phyloP scores from a whole-genome alignment of 2,888 invertebrate genomes.

The Andrena flavipes region DNA sequence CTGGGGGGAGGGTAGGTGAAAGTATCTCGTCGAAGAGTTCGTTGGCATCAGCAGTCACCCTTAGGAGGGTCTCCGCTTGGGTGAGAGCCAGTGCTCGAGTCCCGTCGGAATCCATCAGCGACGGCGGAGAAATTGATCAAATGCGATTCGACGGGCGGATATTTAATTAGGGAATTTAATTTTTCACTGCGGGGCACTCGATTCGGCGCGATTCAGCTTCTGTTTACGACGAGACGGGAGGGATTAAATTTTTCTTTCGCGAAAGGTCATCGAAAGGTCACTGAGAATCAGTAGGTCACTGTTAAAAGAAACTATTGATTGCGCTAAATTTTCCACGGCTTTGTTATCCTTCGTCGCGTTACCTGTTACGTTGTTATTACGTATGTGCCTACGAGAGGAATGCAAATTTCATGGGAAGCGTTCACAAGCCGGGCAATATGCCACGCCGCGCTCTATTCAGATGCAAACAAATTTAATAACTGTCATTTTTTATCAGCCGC shows the following conservation, averaged over 20 bases:
- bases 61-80: constrained; percentile 29
- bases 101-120: constrained; percentile 23
- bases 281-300: too few species aligned
- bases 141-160: constrained; percentile 2
- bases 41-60: constrained; percentile 18
- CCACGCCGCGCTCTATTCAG: background rate
- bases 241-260: too few species aligned
- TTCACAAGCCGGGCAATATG: background rate
- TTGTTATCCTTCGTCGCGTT: too few species aligned
- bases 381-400: background rate
- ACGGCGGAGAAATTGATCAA: constrained; percentile 19
- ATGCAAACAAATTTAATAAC: background rate
- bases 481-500: background rate
- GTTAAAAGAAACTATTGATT: too few species aligned
- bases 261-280: too few species aligned
- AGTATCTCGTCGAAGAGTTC: constrained; percentile 28
- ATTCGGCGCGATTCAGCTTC: too few species aligned
- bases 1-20: background rate
- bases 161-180: constrained; percentile 31
- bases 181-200: background rate
- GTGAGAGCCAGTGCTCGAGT: constrained; percentile 36
- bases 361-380: too few species aligned
- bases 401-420: background rate
- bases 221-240: too few species aligned
- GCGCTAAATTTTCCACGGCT: too few species aligned